Percentiles rank a stretch among this genome's conserved stretches.
phyloP scores from a whole-genome alignment of 2,888 invertebrate species.

The Volucella bombylans region DNA sequence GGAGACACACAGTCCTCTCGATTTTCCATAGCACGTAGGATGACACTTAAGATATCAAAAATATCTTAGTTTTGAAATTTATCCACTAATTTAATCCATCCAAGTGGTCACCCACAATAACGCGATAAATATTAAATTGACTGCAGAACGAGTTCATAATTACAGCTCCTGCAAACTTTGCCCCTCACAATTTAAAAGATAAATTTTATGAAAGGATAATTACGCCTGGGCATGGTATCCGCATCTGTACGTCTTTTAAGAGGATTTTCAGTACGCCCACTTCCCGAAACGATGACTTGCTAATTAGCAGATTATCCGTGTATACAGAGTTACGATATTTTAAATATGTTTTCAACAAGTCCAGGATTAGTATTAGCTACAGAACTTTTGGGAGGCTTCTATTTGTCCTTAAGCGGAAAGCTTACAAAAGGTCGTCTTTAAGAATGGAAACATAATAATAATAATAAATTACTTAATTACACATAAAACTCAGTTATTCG shows the following conservation, averaged over 20 bases:
- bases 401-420: no score
- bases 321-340: no score
- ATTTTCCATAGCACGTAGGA: no score
- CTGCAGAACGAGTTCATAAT: slow-evolving; percentile 14
- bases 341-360: no score
- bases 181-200: neutral
- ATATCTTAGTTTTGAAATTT: neutral
- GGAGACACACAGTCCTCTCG: no score
- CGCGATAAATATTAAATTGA: slow-evolving; percentile 23
- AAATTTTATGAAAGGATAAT: slow-evolving; percentile 4
- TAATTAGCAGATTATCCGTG: neutral
- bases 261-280: neutral
- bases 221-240: no score
- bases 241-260: no score
- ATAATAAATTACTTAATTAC: slow-evolving; percentile 33
- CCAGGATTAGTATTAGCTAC: no score
- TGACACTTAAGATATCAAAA: neutral
- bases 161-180: slow-evolving; percentile 15
- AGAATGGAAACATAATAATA: neutral
- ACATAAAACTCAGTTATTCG: slow-evolving; percentile 24
- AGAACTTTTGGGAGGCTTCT: no score
- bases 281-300: neutral
- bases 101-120: neutral
- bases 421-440: neutral
- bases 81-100: neutral